Conservation (phyloP, 2,113 vertebrate species). For the Mustela lutreola region DNA sequence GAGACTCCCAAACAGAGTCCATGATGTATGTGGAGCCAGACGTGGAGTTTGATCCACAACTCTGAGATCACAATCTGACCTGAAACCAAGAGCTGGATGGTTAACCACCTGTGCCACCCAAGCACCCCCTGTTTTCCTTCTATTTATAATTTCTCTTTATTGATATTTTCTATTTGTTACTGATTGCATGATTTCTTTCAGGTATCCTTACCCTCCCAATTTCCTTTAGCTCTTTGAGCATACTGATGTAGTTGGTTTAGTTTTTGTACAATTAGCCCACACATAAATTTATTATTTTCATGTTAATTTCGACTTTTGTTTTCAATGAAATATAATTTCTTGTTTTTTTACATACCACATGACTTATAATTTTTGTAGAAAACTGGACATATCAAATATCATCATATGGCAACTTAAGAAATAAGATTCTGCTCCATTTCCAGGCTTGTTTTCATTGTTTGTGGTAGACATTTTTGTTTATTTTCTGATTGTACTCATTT, state of each 20-base stretch:
- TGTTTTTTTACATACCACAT: background rate
- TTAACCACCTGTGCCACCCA: background rate
- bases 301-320: background rate
- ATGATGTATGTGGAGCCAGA: background rate
- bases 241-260: background rate
- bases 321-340: background rate
- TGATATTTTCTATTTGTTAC: background rate
- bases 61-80: background rate
- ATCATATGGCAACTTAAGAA: background rate
- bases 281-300: background rate
- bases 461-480: background rate
- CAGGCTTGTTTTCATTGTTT: background rate
- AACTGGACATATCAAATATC: background rate
- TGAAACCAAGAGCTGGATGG: background rate
- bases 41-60: background rate
- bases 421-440: background rate
- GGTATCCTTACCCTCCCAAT: background rate
- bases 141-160: background rate
- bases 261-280: background rate
- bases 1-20: background rate
- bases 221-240: background rate
- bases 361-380: background rate
- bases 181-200: background rate
- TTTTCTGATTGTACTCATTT: background rate
- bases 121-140: background rate